A percentile compares a stretch with the other conserved stretches of the same genome.
Evolutionary conservation across 2,797 vertebrate genomes (phyloP).

Genomic region (Xenopus petersii): DNA sequence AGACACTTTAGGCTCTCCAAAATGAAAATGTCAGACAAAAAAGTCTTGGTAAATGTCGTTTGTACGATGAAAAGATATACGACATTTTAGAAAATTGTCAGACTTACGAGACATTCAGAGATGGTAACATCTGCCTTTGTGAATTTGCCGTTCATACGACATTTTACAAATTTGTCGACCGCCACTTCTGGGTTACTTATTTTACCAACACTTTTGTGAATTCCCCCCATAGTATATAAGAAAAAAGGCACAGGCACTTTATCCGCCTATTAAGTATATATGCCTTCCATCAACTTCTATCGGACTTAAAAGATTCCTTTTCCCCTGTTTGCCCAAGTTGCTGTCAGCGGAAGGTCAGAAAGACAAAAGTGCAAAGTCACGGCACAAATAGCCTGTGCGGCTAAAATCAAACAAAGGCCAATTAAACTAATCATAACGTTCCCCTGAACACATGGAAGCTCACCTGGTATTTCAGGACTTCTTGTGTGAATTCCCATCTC

Average conservation of each 20-base stretch:
- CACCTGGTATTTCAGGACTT: slow-evolving; percentile 81
- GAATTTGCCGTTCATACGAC: no score
- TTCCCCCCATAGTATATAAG: no score
- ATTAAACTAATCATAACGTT: slow-evolving; percentile 99
- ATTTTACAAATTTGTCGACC: no score
- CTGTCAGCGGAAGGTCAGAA: slow-evolving; percentile 83
- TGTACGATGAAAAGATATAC: no score
- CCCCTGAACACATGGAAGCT: slow-evolving; percentile 94
- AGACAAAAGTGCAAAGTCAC: slow-evolving; percentile 75
- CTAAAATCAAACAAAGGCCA: slow-evolving; percentile 97
- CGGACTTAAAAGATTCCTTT: slow-evolving; percentile 77
- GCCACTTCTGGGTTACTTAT: no score
- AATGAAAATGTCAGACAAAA: no score
- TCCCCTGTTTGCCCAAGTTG: slow-evolving; percentile 60
- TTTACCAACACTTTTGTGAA: no score
- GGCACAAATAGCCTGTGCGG: slow-evolving; percentile 76
- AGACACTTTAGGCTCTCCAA: no score
- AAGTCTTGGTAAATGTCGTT: no score
- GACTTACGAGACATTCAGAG: no score
- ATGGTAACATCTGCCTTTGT: no score
- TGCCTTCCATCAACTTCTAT: slow-evolving; percentile 56
- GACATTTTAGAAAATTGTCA: no score
- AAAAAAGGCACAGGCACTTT: background rate
- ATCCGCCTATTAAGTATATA: slow-evolving; percentile 52
- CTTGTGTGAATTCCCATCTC: slow-evolving; percentile 74